These are phyloP conservation scores for Luidia sarsii DNA, from an alignment of 53 echinoderm and acorn worm genomes.

Conservation along the genomic window DNA sequence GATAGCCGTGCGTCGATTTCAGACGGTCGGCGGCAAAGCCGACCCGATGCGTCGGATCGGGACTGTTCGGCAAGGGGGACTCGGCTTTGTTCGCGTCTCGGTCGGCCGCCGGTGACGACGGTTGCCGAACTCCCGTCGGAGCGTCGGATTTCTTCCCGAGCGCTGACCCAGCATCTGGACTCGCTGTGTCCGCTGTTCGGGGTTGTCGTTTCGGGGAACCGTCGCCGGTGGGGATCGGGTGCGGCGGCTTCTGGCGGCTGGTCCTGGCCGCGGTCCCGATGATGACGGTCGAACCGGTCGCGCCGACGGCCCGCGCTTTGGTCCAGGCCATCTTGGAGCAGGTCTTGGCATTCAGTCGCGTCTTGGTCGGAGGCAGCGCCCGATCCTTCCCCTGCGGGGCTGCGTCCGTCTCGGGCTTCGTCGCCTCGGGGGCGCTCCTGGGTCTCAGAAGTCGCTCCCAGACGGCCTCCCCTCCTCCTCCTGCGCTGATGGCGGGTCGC, in stretches of 20 bases:
- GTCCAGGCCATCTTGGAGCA: conserved; percentile 24
- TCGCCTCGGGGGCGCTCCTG: not conserved
- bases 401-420: not conserved
- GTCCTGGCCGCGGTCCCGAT: too few species aligned
- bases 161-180: too few species aligned
- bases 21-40: not conserved
- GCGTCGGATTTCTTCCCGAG: too few species aligned
- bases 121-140: too few species aligned
- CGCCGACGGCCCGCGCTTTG: conserved; percentile 12
- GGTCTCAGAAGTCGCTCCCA: conserved; percentile 13
- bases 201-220: not conserved
- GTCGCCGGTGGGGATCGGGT: too few species aligned
- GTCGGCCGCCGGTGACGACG: too few species aligned
- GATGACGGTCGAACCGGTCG: too few species aligned
- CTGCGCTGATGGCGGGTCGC: not conserved
- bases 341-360: conserved; percentile 17
- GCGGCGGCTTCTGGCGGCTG: too few species aligned
- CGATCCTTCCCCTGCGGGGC: not conserved
- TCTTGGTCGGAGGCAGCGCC: not conserved
- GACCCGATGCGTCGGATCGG: not conserved
- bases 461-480: not conserved
- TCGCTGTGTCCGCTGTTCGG: not conserved
- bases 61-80: not conserved
- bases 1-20: not conserved
- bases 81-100: too few species aligned